Evolutionary conservation across 2,113 vertebrate genomes (phyloP).

Genomic region (Muntiacus reevesi): DNA sequence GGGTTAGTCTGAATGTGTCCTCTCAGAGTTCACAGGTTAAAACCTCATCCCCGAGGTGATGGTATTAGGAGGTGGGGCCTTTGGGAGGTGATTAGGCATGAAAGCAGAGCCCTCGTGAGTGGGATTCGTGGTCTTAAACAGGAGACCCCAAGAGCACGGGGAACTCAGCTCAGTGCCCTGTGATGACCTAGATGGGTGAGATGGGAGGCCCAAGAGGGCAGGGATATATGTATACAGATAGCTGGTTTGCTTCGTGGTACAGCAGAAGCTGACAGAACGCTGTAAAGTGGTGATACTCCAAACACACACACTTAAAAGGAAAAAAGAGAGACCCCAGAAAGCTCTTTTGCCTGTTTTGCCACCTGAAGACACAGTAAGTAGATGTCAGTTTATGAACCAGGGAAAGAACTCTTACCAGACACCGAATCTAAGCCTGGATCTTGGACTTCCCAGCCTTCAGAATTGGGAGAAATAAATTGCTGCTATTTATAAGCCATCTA

Average conservation of each 20-base stretch:
- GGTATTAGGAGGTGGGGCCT: background rate
- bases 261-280: background rate
- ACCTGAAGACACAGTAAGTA: background rate
- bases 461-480: background rate
- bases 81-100: background rate
- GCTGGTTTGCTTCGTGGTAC: background rate
- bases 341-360: background rate
- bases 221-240: background rate
- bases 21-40: background rate
- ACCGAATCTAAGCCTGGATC: background rate
- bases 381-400: background rate
- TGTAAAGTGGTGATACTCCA: background rate
- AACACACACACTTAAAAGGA: background rate
- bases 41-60: background rate
- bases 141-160: background rate
- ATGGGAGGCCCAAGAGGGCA: background rate
- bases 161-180: background rate
- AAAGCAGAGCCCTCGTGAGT: background rate
- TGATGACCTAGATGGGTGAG: background rate
- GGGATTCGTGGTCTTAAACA: background rate
- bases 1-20: background rate
- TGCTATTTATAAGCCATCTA: background rate
- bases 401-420: background rate
- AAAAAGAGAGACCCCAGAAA: background rate
- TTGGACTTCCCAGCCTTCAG: background rate